Conservation (phyloP, 2,113 vertebrate genomes). For the Rhinichthys klamathensis region DNA sequence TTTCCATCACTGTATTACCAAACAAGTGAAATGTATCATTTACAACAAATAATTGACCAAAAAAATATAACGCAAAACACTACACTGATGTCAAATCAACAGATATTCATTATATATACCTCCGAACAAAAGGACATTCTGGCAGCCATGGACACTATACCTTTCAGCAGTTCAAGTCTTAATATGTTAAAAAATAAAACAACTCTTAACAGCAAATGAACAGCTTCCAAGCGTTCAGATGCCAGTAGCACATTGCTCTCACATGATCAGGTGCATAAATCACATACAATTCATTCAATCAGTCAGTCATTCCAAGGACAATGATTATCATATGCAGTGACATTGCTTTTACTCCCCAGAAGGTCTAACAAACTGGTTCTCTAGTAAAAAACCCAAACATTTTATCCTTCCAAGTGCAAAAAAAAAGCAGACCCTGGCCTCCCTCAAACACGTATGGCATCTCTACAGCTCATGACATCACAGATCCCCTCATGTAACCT, state of each 20-base stretch:
- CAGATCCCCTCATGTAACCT: constrained; percentile 9
- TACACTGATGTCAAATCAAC: constrained; percentile 61
- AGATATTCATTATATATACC: constrained; percentile 46
- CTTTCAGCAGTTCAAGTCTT: constrained; percentile 70
- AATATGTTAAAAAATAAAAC: constrained; percentile 63
- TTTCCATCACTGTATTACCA: constrained; percentile 58
- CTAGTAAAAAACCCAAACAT: neutral
- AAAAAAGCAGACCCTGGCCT: neutral
- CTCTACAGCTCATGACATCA: constrained; percentile 22
- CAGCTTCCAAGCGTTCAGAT: constrained; percentile 37
- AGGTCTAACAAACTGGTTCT: neutral
- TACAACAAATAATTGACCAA: constrained; percentile 55
- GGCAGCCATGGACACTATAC: constrained; percentile 25
- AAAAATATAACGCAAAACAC: constrained; percentile 45
- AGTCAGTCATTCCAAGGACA: constrained; percentile 34
- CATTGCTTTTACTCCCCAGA: neutral
- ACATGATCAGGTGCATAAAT: neutral
- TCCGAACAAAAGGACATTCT: constrained; percentile 59
- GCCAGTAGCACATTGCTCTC: constrained; percentile 39
- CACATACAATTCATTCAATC: constrained; percentile 18
- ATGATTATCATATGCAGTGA: constrained; percentile 37
- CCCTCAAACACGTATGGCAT: neutral
- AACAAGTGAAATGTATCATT: constrained; percentile 61
- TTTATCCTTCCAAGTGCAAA: constrained; percentile 17
- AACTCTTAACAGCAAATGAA: constrained; percentile 43